Percentiles rank a stretch among this genome's conserved stretches.
Evolutionary conservation across 2,113 vertebrate genomes (phyloP).

Genomic region (Nothoprocta pentlandii): DNA sequence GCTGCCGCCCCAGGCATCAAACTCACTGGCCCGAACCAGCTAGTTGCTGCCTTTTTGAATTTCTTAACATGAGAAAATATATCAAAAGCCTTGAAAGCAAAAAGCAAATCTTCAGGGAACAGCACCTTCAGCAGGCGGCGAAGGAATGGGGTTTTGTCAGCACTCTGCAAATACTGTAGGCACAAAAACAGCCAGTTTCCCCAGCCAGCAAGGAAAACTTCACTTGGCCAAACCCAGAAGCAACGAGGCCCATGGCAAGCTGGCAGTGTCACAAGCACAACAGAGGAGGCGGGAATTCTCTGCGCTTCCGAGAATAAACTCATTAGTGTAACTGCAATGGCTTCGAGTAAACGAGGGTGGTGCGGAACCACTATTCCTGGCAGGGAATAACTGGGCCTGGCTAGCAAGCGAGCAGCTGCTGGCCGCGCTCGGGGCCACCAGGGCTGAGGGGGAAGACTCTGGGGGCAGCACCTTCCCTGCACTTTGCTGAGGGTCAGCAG

Average conservation of each 20-base stretch:
- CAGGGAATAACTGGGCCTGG: background rate
- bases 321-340: background rate
- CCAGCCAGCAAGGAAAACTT: background rate
- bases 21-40: background rate
- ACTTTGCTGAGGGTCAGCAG: background rate
- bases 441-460: background rate
- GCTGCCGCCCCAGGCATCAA: background rate
- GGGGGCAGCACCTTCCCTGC: background rate
- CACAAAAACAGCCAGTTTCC: slow-evolving; percentile 1
- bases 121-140: background rate
- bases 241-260: background rate
- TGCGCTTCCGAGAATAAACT: background rate
- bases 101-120: background rate
- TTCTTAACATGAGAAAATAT: slow-evolving; percentile 10
- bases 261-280: background rate
- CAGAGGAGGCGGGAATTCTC: background rate
- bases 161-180: background rate
- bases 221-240: background rate
- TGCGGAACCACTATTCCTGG: background rate
- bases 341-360: background rate
- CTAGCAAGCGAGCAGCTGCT: background rate
- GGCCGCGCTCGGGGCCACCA: background rate
- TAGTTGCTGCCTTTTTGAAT: background rate
- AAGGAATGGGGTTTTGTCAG: background rate
- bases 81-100: slow-evolving; percentile 35